phyloP scores from a whole-genome alignment of 1,140 invertebrate species.

The Plutomurus gul region DNA sequence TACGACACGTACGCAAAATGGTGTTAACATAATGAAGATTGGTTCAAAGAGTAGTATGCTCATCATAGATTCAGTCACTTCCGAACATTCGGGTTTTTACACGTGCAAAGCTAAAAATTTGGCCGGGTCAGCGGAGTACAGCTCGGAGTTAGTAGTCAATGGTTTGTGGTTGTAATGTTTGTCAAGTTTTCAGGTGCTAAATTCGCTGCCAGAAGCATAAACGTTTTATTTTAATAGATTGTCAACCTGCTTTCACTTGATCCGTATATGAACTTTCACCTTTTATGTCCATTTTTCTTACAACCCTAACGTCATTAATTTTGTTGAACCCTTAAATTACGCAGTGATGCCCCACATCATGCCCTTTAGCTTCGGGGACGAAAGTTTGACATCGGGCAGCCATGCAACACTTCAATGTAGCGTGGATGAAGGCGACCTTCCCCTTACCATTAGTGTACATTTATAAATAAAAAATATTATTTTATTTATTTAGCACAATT shows the following conservation, averaged over 20 bases:
- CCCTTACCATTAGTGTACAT: slow-evolving; percentile 55
- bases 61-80: slow-evolving; percentile 73
- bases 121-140: slow-evolving; percentile 65
- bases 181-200: not conserved
- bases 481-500: not conserved
- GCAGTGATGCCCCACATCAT: slow-evolving; percentile 72
- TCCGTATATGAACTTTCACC: not conserved
- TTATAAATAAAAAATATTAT: not conserved
- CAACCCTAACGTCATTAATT: not conserved
- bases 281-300: no score
- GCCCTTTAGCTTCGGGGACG: slow-evolving; percentile 73
- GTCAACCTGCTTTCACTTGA: not conserved
- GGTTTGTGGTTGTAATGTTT: slow-evolving; percentile 60
- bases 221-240: not conserved
- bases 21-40: slow-evolving; percentile 54
- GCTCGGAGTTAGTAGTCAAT: slow-evolving; percentile 70
- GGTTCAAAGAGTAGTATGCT: slow-evolving; percentile 67
- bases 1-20: slow-evolving; percentile 12
- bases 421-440: slow-evolving; percentile 74
- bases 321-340: not conserved
- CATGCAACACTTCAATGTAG: slow-evolving; percentile 64
- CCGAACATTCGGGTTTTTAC: slow-evolving; percentile 54
- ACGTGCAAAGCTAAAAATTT: slow-evolving; percentile 54
- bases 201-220: no score
- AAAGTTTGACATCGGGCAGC: slow-evolving; percentile 66